A percentile compares a stretch with the other conserved stretches of the same genome.
These are phyloP conservation scores for Rhincodon typus DNA, from an alignment of 2,797 vertebrate species.

Conservation along the genomic window DNA sequence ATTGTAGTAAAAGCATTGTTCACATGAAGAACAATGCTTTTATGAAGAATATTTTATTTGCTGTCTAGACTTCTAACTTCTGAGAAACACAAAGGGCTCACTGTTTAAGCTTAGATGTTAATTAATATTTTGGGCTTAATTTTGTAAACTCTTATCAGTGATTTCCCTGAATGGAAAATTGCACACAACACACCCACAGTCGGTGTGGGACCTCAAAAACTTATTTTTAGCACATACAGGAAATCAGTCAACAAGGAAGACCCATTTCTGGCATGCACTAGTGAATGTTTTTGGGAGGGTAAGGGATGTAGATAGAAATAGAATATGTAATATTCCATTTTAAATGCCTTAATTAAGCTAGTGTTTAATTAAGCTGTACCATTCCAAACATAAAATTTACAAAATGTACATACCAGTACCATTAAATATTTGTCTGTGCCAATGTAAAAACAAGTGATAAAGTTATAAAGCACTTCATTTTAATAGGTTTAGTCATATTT, in stretches of 20 bases:
- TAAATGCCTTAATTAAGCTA: background rate
- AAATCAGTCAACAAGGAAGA: background rate
- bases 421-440: background rate
- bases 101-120: background rate
- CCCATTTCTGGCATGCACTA: background rate
- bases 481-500: background rate
- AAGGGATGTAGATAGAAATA: background rate
- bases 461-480: background rate
- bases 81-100: background rate
- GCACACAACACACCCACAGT: background rate
- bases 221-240: background rate
- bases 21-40: background rate
- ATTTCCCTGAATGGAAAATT: background rate
- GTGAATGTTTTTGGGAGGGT: background rate
- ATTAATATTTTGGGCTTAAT: background rate
- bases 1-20: background rate
- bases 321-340: background rate
- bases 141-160: background rate
- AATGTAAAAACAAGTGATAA: background rate
- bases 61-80: background rate
- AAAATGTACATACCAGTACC: background rate
- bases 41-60: background rate
- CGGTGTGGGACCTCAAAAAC: background rate
- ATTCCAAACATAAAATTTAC: background rate
- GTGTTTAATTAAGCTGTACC: background rate